Evolutionary conservation across 2,888 invertebrate genomes (phyloP).

Genomic region (Bembecia ichneumoniformis): DNA sequence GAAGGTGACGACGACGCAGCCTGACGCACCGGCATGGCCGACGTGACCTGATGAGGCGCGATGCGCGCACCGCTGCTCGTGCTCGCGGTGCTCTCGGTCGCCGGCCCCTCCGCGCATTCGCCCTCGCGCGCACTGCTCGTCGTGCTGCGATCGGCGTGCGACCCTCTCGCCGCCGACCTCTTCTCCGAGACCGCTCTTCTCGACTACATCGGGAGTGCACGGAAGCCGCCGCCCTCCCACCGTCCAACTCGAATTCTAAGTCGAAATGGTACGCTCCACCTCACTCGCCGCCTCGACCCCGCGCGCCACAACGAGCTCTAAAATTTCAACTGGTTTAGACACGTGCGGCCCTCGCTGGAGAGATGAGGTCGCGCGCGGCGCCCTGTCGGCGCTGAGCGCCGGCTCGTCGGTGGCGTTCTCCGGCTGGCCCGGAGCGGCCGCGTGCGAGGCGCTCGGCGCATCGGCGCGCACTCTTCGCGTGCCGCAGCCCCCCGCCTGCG

Average conservation of each 20-base stretch:
- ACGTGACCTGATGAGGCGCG: slow-evolving; percentile 1
- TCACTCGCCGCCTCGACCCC: not conserved
- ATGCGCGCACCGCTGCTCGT: slow-evolving; percentile 7
- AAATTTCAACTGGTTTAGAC: slow-evolving; percentile 28
- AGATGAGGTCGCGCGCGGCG: slow-evolving; percentile 23
- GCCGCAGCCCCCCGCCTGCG: slow-evolving; percentile 19
- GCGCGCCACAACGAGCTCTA: too few species aligned
- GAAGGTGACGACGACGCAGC: not conserved
- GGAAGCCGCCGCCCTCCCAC: slow-evolving; percentile 6
- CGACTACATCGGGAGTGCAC: slow-evolving; percentile 11
- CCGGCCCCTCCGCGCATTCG: slow-evolving; percentile 13
- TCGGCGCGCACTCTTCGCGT: slow-evolving; percentile 11
- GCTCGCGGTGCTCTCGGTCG: slow-evolving; percentile 9
- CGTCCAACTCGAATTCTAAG: slow-evolving; percentile 17
- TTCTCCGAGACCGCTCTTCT: slow-evolving; percentile 11
- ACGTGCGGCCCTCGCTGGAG: slow-evolving; percentile 29
- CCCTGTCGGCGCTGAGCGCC: slow-evolving; percentile 25
- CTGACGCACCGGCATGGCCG: slow-evolving; percentile 3
- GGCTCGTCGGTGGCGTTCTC: slow-evolving; percentile 22
- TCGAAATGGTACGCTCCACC: slow-evolving; percentile 29
- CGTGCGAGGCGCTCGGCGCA: slow-evolving; percentile 25
- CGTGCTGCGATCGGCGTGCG: slow-evolving; percentile 40
- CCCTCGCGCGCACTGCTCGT: slow-evolving; percentile 27
- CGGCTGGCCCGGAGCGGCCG: slow-evolving; percentile 27
- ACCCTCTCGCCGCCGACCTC: slow-evolving; percentile 15